Evolutionary conservation across 2,888 invertebrate species (phyloP).

Genomic region (Drosophila pegasa): DNA sequence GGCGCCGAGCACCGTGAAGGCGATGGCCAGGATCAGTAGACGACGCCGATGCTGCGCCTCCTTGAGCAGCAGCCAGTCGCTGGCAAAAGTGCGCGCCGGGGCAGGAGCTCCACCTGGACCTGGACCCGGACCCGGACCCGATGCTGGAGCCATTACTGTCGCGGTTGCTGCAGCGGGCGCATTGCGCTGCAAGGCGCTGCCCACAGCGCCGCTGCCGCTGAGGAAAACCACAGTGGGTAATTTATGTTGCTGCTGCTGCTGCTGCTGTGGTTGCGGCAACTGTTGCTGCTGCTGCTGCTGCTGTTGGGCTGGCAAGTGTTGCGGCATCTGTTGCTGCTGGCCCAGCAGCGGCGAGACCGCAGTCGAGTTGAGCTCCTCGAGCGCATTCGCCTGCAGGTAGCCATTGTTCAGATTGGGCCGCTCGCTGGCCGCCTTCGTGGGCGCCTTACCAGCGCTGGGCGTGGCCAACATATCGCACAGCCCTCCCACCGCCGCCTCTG

Average conservation of each 20-base stretch:
- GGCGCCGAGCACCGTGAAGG: constrained; percentile 84
- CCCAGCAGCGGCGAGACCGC: constrained; percentile 74
- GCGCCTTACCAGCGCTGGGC: constrained; percentile 42
- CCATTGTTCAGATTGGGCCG: constrained; percentile 83
- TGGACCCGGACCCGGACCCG: too few relatives aligned
- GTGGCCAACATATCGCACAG: constrained; percentile 59
- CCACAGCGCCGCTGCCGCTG: constrained; percentile 65
- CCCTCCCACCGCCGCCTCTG: constrained; percentile 15
- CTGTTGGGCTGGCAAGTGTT: constrained; percentile 7
- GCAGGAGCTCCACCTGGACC: background rate
- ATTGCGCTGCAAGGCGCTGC: constrained; percentile 70
- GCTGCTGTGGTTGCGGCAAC: background rate
- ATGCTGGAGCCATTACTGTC: background rate
- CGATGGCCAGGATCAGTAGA: constrained; percentile 82
- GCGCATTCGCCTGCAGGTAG: constrained; percentile 74
- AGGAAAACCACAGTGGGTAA: constrained; percentile 83
- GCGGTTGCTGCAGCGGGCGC: constrained; percentile 18
- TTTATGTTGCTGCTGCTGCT: constrained; percentile 56
- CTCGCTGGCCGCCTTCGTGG: constrained; percentile 53
- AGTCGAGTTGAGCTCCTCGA: constrained; percentile 64
- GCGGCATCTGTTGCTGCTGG: constrained; percentile 37
- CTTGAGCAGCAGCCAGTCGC: constrained; percentile 86
- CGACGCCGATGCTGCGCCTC: constrained; percentile 89
- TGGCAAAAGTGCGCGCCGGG: constrained; percentile 35
- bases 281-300: constrained; percentile 55